Evolutionary conservation across 2,113 vertebrate genomes (phyloP), one percentile per base, ranked within the genome.

Genomic region (Psilopogon haemacephalus): DNA sequence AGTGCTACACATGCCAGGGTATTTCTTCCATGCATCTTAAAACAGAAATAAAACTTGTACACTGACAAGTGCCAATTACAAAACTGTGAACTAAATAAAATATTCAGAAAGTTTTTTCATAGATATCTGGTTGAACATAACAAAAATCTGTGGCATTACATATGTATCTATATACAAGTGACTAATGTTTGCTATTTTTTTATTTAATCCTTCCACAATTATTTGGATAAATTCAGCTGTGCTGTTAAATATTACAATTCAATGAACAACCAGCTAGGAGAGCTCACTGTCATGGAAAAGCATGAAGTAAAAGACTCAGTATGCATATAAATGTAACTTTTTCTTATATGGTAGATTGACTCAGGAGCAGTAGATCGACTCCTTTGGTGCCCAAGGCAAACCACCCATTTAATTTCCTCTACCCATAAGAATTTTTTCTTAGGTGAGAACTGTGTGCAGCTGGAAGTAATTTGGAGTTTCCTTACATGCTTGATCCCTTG

Each of bases 31-130:
- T 78, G 79, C 69, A 95, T 95, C 88, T 95, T 96, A 92, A 94
- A 94, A 94, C 50, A 94, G 93, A 89, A 92, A 89, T 89, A 89
- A 91, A 94, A 94, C 42, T 80, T 75, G 68, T 48, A 91, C 0
- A 46, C 65, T 94, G 93, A 94, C 89, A 96, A 90, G 81, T 94
- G 95, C 56, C 94, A 95, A 93, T 93, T 96, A 93, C 60, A 85
- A 93, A 93, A 71, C 93, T 87, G 86, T 55, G 81, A 95, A 82
- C 30, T 87, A 79, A 93, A 92, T 82, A 26, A 76, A 89, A 87
- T 94, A 81, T 84, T 93, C 87, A 88, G 46, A 83, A 92, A 94
- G 72, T 28, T 82, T 90, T 90, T 92, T 76, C 55, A 73, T 24
- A 86, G 59, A 33, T 70, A 56, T 30, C 42, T 89, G 74, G n/a